These are phyloP conservation scores for Eledona agricola DNA, from an alignment of 2,888 invertebrate genomes.

Conservation along the genomic window DNA sequence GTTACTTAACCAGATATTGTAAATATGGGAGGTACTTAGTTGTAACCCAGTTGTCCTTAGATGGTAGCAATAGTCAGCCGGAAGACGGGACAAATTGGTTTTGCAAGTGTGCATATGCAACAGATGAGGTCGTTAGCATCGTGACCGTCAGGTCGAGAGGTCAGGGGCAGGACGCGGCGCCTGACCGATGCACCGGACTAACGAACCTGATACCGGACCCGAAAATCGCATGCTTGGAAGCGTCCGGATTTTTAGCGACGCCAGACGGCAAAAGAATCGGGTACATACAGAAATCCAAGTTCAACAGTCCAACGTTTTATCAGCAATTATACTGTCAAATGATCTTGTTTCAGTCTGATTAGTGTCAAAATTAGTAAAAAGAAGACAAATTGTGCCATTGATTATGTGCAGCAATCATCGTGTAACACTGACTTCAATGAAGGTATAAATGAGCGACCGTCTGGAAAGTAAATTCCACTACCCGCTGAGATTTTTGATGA, in stretches of 20 bases:
- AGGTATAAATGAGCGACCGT: too few species aligned
- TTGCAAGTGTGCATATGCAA: constrained; percentile 41
- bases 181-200: constrained; percentile 20
- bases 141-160: constrained; percentile 51
- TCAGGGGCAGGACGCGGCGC: constrained; percentile 45
- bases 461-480: too few species aligned
- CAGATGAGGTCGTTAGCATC: constrained; percentile 48
- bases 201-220: constrained; percentile 5
- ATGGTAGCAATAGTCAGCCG: constrained; percentile 46
- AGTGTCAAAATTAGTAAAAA: too few species aligned
- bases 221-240: constrained; percentile 6
- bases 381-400: too few species aligned
- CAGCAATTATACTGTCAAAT: too few species aligned
- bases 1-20: constrained; percentile 51
- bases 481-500: too few species aligned
- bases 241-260: neutral
- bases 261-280: too few species aligned
- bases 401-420: too few species aligned
- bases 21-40: constrained; percentile 49
- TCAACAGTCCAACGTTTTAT: too few species aligned
- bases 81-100: constrained; percentile 48
- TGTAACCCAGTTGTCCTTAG: constrained; percentile 53
- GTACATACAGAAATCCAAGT: too few species aligned
- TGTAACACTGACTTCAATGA: too few species aligned
- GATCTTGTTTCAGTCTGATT: too few species aligned